These are phyloP conservation scores for Mormoops blainvillei DNA, from an alignment of 2,113 vertebrate genomes.

Conservation along the genomic window DNA sequence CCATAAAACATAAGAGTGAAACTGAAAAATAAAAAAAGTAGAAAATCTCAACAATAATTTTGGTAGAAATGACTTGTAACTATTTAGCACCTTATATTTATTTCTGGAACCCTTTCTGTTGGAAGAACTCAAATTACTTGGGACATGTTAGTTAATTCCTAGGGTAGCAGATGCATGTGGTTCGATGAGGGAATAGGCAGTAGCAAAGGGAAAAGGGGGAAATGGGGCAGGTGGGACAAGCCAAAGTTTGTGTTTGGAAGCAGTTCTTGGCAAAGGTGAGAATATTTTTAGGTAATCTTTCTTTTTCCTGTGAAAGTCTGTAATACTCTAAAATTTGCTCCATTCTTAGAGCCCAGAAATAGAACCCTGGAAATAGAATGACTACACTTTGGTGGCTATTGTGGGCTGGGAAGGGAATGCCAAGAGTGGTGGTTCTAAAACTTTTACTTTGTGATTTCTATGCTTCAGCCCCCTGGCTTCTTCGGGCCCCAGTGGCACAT, in stretches of 20 bases:
- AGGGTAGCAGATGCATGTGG: conserved; percentile 44
- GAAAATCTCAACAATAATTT: conserved; percentile 72
- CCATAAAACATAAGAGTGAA: conserved; percentile 67
- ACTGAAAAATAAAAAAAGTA: conserved; percentile 74
- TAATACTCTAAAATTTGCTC: conserved; percentile 71
- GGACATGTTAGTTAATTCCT: conserved; percentile 51
- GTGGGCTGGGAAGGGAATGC: conserved; percentile 56
- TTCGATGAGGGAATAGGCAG: conserved; percentile 34
- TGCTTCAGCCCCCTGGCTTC: background rate
- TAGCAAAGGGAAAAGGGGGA: conserved; percentile 34
- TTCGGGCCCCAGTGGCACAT: background rate
- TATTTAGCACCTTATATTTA: conserved; percentile 71
- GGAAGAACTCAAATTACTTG: conserved; percentile 65
- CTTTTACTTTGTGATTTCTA: conserved; percentile 55
- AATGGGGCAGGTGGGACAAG: conserved; percentile 64
- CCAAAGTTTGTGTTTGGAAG: conserved; percentile 67
- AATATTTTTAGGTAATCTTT: conserved; percentile 71
- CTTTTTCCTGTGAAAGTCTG: conserved; percentile 68
- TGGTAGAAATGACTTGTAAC: conserved; percentile 66
- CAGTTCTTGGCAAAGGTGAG: conserved; percentile 72
- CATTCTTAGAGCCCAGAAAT: conserved; percentile 70
- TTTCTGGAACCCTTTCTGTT: conserved; percentile 65
- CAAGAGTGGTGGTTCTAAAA: conserved; percentile 46
- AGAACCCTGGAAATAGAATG: conserved; percentile 67
- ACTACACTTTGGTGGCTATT: conserved; percentile 56